These are phyloP conservation scores for Melangyna quadrimaculata DNA, from an alignment of 2,888 invertebrate genomes.

Conservation along the genomic window DNA sequence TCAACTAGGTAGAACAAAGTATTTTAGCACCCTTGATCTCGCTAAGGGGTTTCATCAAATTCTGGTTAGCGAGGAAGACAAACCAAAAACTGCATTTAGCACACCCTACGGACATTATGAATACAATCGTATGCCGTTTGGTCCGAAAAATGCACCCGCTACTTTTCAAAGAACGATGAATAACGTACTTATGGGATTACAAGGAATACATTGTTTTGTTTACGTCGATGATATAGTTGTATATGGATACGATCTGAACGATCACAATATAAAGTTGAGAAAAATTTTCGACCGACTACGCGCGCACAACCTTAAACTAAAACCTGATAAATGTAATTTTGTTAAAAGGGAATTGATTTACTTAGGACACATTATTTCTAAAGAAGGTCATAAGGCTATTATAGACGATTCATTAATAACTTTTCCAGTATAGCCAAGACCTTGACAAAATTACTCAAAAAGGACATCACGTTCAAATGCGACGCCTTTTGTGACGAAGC, in stretches of 20 bases:
- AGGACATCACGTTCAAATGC: too few relatives aligned
- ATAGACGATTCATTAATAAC: too few relatives aligned
- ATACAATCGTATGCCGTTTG: slow-evolving; percentile 23
- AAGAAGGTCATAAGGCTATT: slow-evolving; percentile 52
- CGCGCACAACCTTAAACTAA: background rate
- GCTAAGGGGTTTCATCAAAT: slow-evolving; percentile 52
- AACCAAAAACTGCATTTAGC: slow-evolving; percentile 19
- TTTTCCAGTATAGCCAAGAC: too few relatives aligned
- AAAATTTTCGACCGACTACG: slow-evolving; percentile 3
- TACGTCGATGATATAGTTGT: slow-evolving; percentile 7
- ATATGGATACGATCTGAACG: slow-evolving; percentile 15
- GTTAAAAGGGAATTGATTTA: slow-evolving; percentile 18
- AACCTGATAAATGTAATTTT: slow-evolving; percentile 17
- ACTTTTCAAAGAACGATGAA: slow-evolving; percentile 12
- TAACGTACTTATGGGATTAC: slow-evolving; percentile 1
- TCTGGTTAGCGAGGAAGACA: slow-evolving; percentile 8
- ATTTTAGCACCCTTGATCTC: slow-evolving; percentile 32
- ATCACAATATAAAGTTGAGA: background rate
- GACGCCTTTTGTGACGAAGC: too few relatives aligned
- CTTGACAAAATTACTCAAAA: too few relatives aligned
- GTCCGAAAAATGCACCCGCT: slow-evolving; percentile 12
- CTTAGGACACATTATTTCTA: slow-evolving; percentile 55
- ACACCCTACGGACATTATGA: slow-evolving; percentile 14
- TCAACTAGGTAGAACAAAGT: slow-evolving; percentile 29
- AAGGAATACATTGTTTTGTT: slow-evolving; percentile 6